phyloP scores from a whole-genome alignment of 1,140 invertebrate species.

The Ceratina japonica region DNA sequence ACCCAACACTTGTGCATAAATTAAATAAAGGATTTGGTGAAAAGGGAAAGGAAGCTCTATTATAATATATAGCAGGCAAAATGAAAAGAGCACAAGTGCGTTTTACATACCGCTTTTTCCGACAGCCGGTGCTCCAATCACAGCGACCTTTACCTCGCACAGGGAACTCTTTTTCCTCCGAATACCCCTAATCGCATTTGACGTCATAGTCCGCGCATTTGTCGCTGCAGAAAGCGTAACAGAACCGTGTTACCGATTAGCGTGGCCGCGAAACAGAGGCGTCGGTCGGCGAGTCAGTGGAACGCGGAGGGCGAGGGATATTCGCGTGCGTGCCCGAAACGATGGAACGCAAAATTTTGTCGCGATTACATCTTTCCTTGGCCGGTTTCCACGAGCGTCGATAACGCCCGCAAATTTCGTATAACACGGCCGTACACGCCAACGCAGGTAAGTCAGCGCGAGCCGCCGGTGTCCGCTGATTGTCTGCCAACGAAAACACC shows the following conservation, averaged over 20 bases:
- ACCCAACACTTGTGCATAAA: too few species aligned
- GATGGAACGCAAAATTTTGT: constrained; percentile 12
- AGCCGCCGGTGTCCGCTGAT: not conserved
- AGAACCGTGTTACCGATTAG: constrained; percentile 7
- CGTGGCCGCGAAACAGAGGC: not conserved
- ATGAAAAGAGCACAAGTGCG: too few species aligned
- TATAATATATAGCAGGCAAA: too few species aligned
- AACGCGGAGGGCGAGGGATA: not conserved
- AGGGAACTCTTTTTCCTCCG: constrained; percentile 93
- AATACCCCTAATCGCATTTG: constrained; percentile 85
- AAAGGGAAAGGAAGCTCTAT: too few species aligned
- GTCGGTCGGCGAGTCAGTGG: not conserved
- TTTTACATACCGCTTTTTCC: constrained; percentile 90
- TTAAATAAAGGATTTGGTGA: too few species aligned
- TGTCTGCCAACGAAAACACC: constrained; percentile 30
- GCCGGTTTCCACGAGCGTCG: constrained; percentile 26
- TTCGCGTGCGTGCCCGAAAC: not conserved
- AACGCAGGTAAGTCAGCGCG: not conserved
- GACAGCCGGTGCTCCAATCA: constrained; percentile 90
- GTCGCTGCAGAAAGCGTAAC: constrained; percentile 43
- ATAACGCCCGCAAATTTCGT: constrained; percentile 17
- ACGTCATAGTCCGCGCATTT: constrained; percentile 78
- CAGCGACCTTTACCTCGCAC: constrained; percentile 92
- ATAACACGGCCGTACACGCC: not conserved
- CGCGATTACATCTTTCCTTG: constrained; percentile 32